Evolutionary conservation across 1,140 invertebrate species (phyloP).

Genomic region (Achatina immaculata): DNA sequence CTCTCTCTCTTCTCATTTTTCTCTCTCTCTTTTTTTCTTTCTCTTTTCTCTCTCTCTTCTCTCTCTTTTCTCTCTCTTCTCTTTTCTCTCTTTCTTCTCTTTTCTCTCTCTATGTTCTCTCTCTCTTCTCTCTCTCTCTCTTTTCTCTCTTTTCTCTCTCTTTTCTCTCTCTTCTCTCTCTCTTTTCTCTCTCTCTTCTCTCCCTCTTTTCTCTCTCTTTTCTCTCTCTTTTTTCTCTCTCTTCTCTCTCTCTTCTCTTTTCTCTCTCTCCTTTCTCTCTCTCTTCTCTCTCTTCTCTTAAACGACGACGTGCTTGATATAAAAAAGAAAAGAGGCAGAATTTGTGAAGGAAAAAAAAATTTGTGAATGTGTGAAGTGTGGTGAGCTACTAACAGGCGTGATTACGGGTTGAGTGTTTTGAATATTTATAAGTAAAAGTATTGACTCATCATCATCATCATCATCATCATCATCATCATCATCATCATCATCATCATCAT

Average conservation of each 20-base stretch:
- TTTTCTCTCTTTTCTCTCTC: not conserved
- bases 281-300: too few relatives aligned
- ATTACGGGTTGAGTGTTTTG: too few relatives aligned
- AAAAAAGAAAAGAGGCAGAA: too few relatives aligned
- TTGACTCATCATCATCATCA: too few relatives aligned
- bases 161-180: not conserved
- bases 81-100: not conserved
- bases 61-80: not conserved
- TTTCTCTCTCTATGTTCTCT: not conserved
- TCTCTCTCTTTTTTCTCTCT: not conserved
- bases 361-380: too few relatives aligned
- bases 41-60: not conserved
- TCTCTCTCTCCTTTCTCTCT: too few relatives aligned
- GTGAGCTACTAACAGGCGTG: too few relatives aligned
- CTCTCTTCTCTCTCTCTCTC: not conserved
- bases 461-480: too few relatives aligned
- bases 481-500: too few relatives aligned
- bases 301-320: too few relatives aligned
- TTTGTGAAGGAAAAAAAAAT: too few relatives aligned
- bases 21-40: not conserved
- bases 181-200: not conserved
- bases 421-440: too few relatives aligned
- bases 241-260: not conserved
- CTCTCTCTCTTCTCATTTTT: not conserved
- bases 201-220: not conserved